Evolutionary conservation across 2,888 invertebrate genomes (phyloP), one percentile per base, ranked within the genome.

Genomic region (Diabrotica balteata): DNA sequence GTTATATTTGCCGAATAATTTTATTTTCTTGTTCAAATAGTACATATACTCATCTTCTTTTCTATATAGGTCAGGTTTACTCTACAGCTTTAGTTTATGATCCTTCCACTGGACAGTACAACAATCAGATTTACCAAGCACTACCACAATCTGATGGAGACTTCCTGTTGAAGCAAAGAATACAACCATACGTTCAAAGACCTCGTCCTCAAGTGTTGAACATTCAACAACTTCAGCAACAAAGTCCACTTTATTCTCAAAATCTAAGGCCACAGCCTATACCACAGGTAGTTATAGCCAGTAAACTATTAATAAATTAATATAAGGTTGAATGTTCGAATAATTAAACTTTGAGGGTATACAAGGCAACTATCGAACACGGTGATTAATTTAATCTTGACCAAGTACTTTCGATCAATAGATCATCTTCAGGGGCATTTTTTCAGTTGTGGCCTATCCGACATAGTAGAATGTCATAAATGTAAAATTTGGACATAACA

Each of bases 41-140:
- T 47, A 6, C 5, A 47, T 10, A 46, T 10, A 10, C 10, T 10
- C 6, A 9, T 47, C 6, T 47, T 47, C 8, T 47, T 47, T 47
- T 47, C 47, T 47, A 8, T 64, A 69, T 76, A 43, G 86, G 87
- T 46, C 91, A 92, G 67, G 87, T 93, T 64, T 93, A 93, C 83
- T 91, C 92, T 59, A 92, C 93, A 32, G 92, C 93, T 79, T 85
- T 93, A 45, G 88, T 93, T 0, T 93, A 88, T 82, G 93, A 94
- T 82, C 93, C 93, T 22, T 82, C 88, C 46, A 90, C 90, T 75
- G 93, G 93, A 59, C 90, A 91, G 77, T 93, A 93, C 86, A 91
- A 93, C 79, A 92, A 91, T 44, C 91, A 93, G 75, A 85, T 93
- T 52, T 93, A 89, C 85, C 93, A 93, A 82, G 87, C 89, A 17